Percentiles rank a stretch among this genome's conserved stretches.
phyloP scores from a whole-genome alignment of 2,888 invertebrate genomes.

The Lucinisca nassula region DNA sequence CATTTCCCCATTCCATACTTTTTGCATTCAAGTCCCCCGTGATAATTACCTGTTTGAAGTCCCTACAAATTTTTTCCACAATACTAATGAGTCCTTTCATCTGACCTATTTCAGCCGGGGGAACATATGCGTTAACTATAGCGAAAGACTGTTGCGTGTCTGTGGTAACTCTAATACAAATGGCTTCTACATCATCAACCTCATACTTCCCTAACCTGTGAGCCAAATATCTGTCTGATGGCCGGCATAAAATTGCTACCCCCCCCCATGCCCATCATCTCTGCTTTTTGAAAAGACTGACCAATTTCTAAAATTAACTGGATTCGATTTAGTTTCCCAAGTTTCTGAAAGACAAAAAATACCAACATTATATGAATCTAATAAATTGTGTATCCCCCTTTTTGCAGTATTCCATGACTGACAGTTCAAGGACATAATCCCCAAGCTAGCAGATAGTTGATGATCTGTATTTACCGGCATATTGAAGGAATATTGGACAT shows the following conservation, averaged over 20 bases:
- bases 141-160: background rate
- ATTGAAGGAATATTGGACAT: background rate
- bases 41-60: background rate
- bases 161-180: background rate
- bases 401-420: background rate
- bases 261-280: background rate
- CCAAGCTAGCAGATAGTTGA: background rate
- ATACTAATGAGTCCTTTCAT: background rate
- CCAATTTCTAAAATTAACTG: background rate
- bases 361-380: background rate
- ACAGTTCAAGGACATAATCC: background rate
- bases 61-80: background rate
- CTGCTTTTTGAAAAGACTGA: background rate
- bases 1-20: background rate
- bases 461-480: background rate
- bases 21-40: background rate
- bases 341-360: background rate
- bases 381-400: background rate
- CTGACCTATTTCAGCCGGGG: background rate
- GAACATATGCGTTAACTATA: background rate
- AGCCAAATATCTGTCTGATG: background rate
- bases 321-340: background rate
- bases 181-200: background rate
- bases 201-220: background rate
- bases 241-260: background rate